Percentiles rank a stretch among this genome's conserved stretches.
These are phyloP conservation scores for Porites cylindrica DNA, from an alignment of 92 coral and sea anemone genomes.

Conservation along the genomic window DNA sequence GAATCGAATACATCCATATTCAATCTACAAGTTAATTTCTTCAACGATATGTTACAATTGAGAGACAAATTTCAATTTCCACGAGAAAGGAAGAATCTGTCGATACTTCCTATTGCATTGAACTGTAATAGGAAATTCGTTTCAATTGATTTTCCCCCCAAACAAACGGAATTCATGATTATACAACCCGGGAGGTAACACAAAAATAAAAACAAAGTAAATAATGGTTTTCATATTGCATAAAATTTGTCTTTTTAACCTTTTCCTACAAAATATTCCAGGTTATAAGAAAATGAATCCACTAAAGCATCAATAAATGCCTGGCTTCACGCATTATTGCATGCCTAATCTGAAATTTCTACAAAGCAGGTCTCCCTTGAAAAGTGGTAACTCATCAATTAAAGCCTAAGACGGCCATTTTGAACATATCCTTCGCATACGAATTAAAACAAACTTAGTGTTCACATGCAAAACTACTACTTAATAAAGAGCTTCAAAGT, in stretches of 20 bases:
- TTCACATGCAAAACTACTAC: not conserved
- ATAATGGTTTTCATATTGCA: constrained; percentile 25
- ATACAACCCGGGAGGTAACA: constrained; percentile 28
- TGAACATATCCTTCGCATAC: constrained; percentile 18
- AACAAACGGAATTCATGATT: constrained; percentile 57
- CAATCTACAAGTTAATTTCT: not conserved
- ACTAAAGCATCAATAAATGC: too few relatives aligned
- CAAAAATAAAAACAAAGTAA: constrained; percentile 26
- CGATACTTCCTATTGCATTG: constrained; percentile 11
- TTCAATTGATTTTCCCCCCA: constrained; percentile 29
- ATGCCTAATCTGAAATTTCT: not conserved
- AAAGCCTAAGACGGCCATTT: constrained; percentile 4
- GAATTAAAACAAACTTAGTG: not conserved
- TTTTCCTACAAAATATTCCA: not conserved
- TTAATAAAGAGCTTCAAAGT: not conserved
- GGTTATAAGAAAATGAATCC: not conserved
- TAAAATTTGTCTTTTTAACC: not conserved
- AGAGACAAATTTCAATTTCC: not conserved
- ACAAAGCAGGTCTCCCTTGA: not conserved
- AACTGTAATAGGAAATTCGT: constrained; percentile 30
- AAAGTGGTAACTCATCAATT: not conserved
- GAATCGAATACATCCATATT: constrained; percentile 26
- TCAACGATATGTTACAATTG: not conserved
- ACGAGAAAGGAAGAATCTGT: not conserved
- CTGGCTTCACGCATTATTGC: not conserved